A percentile compares a stretch with the other conserved stretches of the same genome.
Conservation (phyloP, 1,140 invertebrate species). For the Eriosoma lanigerum region DNA sequence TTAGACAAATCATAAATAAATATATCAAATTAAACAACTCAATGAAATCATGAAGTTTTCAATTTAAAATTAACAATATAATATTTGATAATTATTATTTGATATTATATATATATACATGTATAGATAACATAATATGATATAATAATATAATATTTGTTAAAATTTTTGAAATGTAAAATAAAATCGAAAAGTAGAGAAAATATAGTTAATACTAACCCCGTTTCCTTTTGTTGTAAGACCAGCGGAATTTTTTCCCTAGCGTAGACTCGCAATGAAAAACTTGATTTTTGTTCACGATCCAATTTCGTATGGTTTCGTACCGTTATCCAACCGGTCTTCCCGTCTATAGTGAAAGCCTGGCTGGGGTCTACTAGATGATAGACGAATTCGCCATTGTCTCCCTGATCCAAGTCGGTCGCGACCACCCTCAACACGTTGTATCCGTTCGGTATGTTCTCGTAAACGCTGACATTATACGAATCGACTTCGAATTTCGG, state of each 20-base stretch:
- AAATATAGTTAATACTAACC: background rate
- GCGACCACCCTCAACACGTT: constrained; percentile 81
- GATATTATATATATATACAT: too few species aligned
- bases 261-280: constrained; percentile 74
- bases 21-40: too few species aligned
- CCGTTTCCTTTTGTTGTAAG: constrained; percentile 52
- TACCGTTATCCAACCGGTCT: constrained; percentile 82
- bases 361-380: constrained; percentile 72
- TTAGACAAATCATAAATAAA: too few species aligned
- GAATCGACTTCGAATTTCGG: constrained; percentile 84
- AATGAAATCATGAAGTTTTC: too few species aligned
- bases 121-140: too few species aligned
- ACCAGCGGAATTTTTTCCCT: constrained; percentile 72
- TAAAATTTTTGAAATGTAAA: too few species aligned
- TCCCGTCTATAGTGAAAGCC: constrained; percentile 77
- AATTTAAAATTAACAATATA: too few species aligned
- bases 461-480: constrained; percentile 88
- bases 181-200: too few species aligned
- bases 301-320: constrained; percentile 76
- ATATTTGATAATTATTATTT: too few species aligned
- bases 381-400: constrained; percentile 81
- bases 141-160: too few species aligned
- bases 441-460: constrained; percentile 83
- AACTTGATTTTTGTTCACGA: constrained; percentile 69
- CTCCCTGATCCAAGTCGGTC: constrained; percentile 75